These are phyloP conservation scores for Sinonovacula constricta DNA, from an alignment of 1,140 invertebrate species.

Conservation along the genomic window DNA sequence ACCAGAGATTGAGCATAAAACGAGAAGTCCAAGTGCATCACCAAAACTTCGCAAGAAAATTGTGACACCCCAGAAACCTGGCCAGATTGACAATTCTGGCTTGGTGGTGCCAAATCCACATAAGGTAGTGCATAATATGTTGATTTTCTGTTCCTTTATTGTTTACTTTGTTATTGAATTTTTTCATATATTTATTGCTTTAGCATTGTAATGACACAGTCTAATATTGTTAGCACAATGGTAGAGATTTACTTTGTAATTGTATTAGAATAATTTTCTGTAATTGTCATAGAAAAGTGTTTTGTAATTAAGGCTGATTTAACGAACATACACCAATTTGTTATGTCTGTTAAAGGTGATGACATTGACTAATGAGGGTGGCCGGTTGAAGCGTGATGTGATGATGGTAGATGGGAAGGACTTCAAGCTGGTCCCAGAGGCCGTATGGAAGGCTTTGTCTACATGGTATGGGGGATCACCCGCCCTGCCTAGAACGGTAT, in stretches of 20 bases:
- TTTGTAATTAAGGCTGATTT: background rate
- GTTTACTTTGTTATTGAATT: too few relatives aligned
- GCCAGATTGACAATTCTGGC: conserved; percentile 88
- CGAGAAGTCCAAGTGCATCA: conserved; percentile 68
- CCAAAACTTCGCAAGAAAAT: conserved; percentile 65
- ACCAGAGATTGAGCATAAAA: conserved; percentile 57
- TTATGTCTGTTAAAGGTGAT: conserved; percentile 71
- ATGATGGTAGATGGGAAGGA: conserved; percentile 85
- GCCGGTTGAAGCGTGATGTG: conserved; percentile 85
- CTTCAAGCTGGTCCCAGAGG: conserved; percentile 90
- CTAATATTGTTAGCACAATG: too few relatives aligned
- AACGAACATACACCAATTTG: too few relatives aligned
- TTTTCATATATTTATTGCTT: too few relatives aligned
- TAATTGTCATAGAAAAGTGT: background rate
- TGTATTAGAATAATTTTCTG: too few relatives aligned
- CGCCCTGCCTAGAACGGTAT: conserved; percentile 88
- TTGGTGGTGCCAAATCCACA: conserved; percentile 83
- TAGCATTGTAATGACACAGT: too few relatives aligned
- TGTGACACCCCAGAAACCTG: conserved; percentile 80
- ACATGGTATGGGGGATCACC: conserved; percentile 92
- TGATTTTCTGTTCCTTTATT: too few relatives aligned
- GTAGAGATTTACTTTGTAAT: too few relatives aligned
- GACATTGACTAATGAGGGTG: conserved; percentile 91
- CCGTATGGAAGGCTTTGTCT: conserved; percentile 90
- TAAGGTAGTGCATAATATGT: conserved; percentile 84